Percentiles rank a stretch among this genome's conserved stretches.
phyloP scores from a whole-genome alignment of 2,888 invertebrate genomes.

The Troglohyphantes excavatus region DNA sequence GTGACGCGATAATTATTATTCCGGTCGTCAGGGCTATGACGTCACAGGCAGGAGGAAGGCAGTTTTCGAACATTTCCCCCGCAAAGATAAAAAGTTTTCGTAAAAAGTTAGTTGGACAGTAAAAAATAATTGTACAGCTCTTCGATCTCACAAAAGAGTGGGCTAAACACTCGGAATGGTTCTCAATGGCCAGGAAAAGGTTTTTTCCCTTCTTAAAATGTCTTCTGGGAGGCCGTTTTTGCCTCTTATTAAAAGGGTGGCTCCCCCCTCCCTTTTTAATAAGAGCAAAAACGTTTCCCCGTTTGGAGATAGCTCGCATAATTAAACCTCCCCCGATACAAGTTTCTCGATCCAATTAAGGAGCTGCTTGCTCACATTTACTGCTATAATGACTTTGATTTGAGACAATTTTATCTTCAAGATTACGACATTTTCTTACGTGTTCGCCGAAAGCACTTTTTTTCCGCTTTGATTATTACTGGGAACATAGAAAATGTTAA shows the following conservation, averaged over 20 bases:
- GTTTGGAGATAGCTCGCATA: slow-evolving; percentile 42
- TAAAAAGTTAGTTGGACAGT: slow-evolving; percentile 77
- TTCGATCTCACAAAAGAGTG: slow-evolving; percentile 67
- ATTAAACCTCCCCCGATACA: slow-evolving; percentile 62
- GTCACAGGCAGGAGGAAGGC: slow-evolving; percentile 51
- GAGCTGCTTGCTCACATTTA: slow-evolving; percentile 35
- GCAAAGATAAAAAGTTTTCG: slow-evolving; percentile 75
- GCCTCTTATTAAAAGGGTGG: slow-evolving; percentile 58
- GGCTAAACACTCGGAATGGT: slow-evolving; percentile 66
- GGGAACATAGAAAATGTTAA: no score
- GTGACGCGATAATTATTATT: slow-evolving; percentile 76
- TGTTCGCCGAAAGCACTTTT: background rate
- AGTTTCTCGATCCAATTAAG: slow-evolving; percentile 58
- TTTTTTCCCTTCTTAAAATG: slow-evolving; percentile 60
- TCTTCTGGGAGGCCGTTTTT: slow-evolving; percentile 46
- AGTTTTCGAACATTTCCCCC: slow-evolving; percentile 64
- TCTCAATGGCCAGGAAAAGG: slow-evolving; percentile 67
- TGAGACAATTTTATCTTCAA: slow-evolving; percentile 47
- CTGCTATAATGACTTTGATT: slow-evolving; percentile 38
- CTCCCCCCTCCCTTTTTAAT: background rate
- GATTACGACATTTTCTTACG: slow-evolving; percentile 18
- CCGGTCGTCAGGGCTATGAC: slow-evolving; percentile 73
- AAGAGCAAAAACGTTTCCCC: background rate
- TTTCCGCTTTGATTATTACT: no score
- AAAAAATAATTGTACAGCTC: slow-evolving; percentile 77